Conservation (phyloP, 2,797 vertebrate species). For the Nannoperca australis region DNA sequence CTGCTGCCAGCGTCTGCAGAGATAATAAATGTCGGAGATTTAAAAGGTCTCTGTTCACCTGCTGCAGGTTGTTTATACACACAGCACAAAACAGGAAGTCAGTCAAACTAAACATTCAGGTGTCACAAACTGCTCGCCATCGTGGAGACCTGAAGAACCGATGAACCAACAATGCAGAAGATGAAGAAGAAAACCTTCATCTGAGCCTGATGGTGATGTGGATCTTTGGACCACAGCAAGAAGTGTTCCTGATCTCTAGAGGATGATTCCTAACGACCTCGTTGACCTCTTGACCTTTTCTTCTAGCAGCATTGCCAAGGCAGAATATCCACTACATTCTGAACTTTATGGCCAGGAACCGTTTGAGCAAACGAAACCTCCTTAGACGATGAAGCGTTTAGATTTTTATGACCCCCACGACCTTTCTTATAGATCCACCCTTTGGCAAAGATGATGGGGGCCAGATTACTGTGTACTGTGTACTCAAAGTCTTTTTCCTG, state of each 20-base stretch:
- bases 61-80: constrained; percentile 40
- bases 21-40: constrained; percentile 57
- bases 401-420: too few species aligned
- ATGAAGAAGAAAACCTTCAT: not conserved
- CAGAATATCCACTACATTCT: not conserved
- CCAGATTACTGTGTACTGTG: not conserved
- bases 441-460: too few species aligned
- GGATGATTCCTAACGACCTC: not conserved
- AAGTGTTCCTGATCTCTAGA: not conserved
- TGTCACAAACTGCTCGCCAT: not conserved
- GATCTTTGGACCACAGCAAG: not conserved
- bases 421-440: too few species aligned
- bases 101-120: constrained; percentile 10
- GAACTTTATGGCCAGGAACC: not conserved
- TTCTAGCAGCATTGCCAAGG: not conserved
- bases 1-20: constrained; percentile 34
- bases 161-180: not conserved
- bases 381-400: not conserved
- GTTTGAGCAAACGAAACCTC: not conserved
- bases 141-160: constrained; percentile 6
- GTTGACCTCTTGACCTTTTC: not conserved
- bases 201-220: too few species aligned
- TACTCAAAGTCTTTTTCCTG: not conserved
- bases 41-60: constrained; percentile 40
- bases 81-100: constrained; percentile 21